Percentiles rank a stretch among this genome's conserved stretches.
phyloP scores from a whole-genome alignment of 2,888 invertebrate genomes.

The Hirudinaria manillensis region DNA sequence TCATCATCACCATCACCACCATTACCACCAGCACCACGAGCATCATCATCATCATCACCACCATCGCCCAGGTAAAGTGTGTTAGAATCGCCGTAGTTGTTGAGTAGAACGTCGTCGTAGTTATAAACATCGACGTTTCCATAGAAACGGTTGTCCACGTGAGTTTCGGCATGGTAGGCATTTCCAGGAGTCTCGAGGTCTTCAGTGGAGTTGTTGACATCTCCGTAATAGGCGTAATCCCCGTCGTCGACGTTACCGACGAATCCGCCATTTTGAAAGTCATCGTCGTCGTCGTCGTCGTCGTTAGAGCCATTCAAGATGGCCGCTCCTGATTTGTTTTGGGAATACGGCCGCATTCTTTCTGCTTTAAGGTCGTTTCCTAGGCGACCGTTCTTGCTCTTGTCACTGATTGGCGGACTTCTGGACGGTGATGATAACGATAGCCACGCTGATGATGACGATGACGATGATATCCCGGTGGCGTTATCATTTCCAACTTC shows the following conservation, averaged over 20 bases:
- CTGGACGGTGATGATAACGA: conserved; percentile 6
- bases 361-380: no score
- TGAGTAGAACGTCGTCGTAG: no score
- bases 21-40: background rate
- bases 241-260: background rate
- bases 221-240: background rate
- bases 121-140: no score
- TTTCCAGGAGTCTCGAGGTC: background rate
- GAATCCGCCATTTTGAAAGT: background rate
- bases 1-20: background rate
- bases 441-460: background rate
- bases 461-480: background rate
- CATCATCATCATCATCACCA: conserved; percentile 5
- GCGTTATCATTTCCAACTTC: background rate
- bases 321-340: no score
- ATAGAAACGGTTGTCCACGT: no score
- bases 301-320: background rate
- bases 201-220: background rate
- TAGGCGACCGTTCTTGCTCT: no score
- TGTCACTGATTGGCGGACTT: no score
- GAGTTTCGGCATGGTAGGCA: no score
- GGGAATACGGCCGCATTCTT: no score
- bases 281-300: background rate
- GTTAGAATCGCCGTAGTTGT: no score
- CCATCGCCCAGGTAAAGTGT: background rate